These are phyloP conservation scores for Regulus satrapa DNA, from an alignment of 2,113 vertebrate genomes.

Conservation along the genomic window DNA sequence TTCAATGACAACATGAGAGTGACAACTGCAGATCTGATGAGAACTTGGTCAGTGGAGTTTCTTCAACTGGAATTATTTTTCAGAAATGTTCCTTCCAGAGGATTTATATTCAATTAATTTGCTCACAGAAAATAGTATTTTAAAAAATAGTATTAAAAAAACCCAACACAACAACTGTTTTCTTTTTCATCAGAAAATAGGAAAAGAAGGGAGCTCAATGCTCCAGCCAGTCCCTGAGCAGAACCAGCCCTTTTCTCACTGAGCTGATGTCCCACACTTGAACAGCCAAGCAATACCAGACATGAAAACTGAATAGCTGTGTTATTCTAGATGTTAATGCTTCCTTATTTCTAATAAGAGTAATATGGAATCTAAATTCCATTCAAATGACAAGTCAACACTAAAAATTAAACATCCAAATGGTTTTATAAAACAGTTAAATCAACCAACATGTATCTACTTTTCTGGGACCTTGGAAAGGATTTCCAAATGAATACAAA, in stretches of 20 bases:
- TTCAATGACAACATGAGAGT: rapidly evolving
- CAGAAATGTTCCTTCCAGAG: neutral
- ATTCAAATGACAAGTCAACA: neutral
- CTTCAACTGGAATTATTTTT: neutral
- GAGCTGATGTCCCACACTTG: neutral
- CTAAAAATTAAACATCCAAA: neutral
- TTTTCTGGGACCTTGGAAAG: neutral
- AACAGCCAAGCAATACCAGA: neutral
- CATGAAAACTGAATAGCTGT: neutral
- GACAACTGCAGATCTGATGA: neutral
- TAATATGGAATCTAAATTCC: neutral
- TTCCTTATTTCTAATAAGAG: neutral
- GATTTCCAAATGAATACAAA: neutral
- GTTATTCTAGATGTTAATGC: neutral
- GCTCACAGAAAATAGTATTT: neutral
- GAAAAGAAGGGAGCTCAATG: neutral
- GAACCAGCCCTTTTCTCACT: neutral
- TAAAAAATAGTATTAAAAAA: neutral
- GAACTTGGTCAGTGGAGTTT: no score
- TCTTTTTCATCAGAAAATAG: neutral
- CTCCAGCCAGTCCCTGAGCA: neutral
- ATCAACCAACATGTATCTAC: rapidly evolving
- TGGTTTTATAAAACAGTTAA: neutral
- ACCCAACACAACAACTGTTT: neutral
- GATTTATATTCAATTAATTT: neutral